These are phyloP conservation scores for Brachyhypopomus occidentalis DNA, from an alignment of 2,113 vertebrate genomes.

Conservation along the genomic window DNA sequence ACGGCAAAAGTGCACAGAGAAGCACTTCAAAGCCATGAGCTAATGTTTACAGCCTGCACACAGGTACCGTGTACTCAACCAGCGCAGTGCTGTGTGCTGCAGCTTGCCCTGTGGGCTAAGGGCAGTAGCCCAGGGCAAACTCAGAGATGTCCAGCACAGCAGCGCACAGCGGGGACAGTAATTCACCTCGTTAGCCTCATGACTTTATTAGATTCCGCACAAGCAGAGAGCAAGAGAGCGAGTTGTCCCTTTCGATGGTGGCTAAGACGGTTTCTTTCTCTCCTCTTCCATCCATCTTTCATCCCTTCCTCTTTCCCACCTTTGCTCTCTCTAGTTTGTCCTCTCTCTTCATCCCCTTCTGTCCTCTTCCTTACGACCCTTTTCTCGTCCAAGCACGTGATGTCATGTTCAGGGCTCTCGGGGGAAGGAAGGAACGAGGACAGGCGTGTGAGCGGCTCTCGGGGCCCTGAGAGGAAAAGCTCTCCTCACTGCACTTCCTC, in stretches of 20 bases:
- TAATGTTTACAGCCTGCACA: constrained; percentile 34
- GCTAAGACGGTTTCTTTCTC: constrained; percentile 1
- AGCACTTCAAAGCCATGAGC: constrained; percentile 47
- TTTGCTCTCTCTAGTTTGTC: not conserved
- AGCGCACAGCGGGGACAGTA: constrained; percentile 45
- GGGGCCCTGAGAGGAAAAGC: constrained; percentile 24
- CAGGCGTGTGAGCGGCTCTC: constrained; percentile 35
- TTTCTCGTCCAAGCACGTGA: constrained; percentile 49
- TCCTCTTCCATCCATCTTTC: constrained; percentile 10
- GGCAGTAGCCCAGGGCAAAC: constrained; percentile 21
- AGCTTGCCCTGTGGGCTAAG: constrained; percentile 48
- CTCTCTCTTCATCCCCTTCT: constrained; percentile 53
- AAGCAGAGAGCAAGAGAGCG: not conserved
- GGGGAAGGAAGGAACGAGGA: constrained; percentile 51
- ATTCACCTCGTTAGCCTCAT: constrained; percentile 58
- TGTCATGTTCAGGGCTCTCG: constrained; percentile 42
- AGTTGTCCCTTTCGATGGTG: not conserved
- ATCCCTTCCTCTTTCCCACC: not conserved
- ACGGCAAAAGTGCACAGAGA: constrained; percentile 54
- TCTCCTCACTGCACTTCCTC: constrained; percentile 67
- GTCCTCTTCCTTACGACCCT: constrained; percentile 43
- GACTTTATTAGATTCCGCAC: constrained; percentile 60
- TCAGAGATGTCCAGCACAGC: constrained; percentile 50
- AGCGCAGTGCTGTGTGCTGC: constrained; percentile 38
- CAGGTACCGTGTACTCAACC: constrained; percentile 40